Evolutionary conservation across 2,113 vertebrate genomes (phyloP), one percentile per base, ranked within the genome.

Genomic region (Sialia sialis): DNA sequence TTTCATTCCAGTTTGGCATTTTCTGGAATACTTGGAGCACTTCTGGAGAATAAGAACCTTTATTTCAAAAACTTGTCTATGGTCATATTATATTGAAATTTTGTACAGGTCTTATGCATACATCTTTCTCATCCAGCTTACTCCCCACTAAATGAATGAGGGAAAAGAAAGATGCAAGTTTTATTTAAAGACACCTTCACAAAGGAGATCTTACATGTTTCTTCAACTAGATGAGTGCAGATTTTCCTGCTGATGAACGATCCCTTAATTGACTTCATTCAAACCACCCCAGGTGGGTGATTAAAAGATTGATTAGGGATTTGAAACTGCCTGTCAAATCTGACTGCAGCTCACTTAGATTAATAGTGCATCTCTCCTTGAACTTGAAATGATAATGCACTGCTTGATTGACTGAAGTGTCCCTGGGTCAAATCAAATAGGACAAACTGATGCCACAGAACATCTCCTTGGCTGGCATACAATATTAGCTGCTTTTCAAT

Each of bases 261-360:
- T 87, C 77, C 77, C 70, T 82, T 97, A 96, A 95, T 94, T 95
- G 62, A 76, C 87, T 96, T 89, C 94, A 94, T 96, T 95, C 91
- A 87, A 69, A 93, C 86, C 93, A 95, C 87, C 78, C 87, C 87
- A 94, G 96, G 95, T 89, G 91, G 87, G 93, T 96, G 94, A 97
- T 97, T 96, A 95, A 87, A 94, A 91, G 91, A 95, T 89, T 95
- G 91, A 96, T 95, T 95, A 93, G 58, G 81, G 91, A 96, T 95
- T 95, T 95, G 60, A n/a, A n/a, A n/a, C 74, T 87, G 85, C 70
- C 74, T 83, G 81, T 85, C 84, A 95, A 89, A 59, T 49, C 84
- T 95, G 89, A 66, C 94, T 95, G 74, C 66, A 84, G 67, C 78
- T 91, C 81, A 25, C 69, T 84, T 74, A 82, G 62, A 85, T 87